These are phyloP conservation scores for Lysandra bellargus DNA, from an alignment of 2,888 invertebrate genomes.

Conservation along the genomic window DNA sequence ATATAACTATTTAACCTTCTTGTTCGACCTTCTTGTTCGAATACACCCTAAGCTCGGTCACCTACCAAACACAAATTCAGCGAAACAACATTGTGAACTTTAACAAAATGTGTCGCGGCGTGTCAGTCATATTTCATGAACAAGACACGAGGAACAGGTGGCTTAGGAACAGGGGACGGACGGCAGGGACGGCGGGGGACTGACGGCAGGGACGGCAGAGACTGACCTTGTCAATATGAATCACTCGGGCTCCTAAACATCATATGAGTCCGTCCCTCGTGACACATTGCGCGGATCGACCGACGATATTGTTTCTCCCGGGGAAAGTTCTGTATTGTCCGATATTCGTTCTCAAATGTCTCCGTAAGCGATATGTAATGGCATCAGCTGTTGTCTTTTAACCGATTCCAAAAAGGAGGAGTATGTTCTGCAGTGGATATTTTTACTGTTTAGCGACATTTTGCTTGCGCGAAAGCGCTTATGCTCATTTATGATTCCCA, in stretches of 20 bases:
- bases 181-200: background rate
- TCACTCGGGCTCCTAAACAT: slow-evolving; percentile 5
- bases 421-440: too few species aligned
- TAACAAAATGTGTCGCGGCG: background rate
- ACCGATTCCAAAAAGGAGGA: background rate
- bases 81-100: background rate
- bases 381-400: slow-evolving; percentile 4
- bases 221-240: slow-evolving; percentile 16
- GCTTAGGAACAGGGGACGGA: background rate
- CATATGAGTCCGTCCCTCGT: background rate
- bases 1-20: background rate
- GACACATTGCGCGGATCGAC: background rate
- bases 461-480: too few species aligned
- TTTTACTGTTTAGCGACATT: too few species aligned
- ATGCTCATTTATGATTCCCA: too few species aligned
- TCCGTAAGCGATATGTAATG: slow-evolving; percentile 9
- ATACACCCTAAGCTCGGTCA: background rate
- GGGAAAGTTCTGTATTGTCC: background rate
- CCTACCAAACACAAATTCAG: background rate
- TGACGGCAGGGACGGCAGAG: background rate
- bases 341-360: background rate
- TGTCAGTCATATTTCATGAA: background rate
- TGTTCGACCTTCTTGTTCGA: background rate
- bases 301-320: background rate
- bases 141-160: slow-evolving; percentile 9